phyloP scores from a whole-genome alignment of 2,888 invertebrate species.

The Teinopalpus imperialis region DNA sequence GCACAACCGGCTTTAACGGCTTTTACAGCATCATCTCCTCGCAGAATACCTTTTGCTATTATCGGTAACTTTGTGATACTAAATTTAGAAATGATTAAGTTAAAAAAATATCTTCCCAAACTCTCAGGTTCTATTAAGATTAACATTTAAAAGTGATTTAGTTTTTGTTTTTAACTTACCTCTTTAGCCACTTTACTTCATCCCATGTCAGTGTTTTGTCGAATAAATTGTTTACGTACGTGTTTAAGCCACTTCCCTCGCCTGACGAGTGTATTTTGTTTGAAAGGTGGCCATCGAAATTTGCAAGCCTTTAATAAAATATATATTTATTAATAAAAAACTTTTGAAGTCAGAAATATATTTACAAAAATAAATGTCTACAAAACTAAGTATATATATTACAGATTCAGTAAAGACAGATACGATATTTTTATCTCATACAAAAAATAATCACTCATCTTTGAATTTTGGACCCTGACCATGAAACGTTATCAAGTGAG shows the following conservation, averaged over 20 bases:
- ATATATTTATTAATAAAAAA: too few species aligned
- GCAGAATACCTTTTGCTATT: slow-evolving; percentile 92
- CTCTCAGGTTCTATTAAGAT: too few species aligned
- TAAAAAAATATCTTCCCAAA: too few species aligned
- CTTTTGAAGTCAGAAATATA: too few species aligned
- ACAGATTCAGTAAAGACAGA: too few species aligned
- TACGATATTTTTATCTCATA: too few species aligned
- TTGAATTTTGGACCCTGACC: too few species aligned
- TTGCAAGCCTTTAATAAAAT: slow-evolving; percentile 89
- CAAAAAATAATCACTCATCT: too few species aligned
- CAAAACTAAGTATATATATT: too few species aligned
- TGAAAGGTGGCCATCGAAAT: slow-evolving; percentile 85
- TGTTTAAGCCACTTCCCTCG: slow-evolving; percentile 88
- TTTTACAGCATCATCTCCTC: slow-evolving; percentile 91
- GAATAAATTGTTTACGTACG: slow-evolving; percentile 89
- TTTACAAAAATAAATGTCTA: too few species aligned
- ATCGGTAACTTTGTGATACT: slow-evolving; percentile 90
- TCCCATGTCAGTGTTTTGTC: slow-evolving; percentile 92
- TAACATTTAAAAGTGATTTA: not conserved
- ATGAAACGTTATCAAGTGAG: too few species aligned
- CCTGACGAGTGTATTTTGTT: slow-evolving; percentile 71
- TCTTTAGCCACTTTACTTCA: slow-evolving; percentile 93
- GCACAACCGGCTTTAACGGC: slow-evolving; percentile 88
- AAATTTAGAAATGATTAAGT: slow-evolving; percentile 32
- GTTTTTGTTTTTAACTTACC: slow-evolving; percentile 51